Evolutionary conservation across 2,113 vertebrate genomes (phyloP), one percentile per base, ranked within the genome.

Genomic region (Malurus alboscapulatus): DNA sequence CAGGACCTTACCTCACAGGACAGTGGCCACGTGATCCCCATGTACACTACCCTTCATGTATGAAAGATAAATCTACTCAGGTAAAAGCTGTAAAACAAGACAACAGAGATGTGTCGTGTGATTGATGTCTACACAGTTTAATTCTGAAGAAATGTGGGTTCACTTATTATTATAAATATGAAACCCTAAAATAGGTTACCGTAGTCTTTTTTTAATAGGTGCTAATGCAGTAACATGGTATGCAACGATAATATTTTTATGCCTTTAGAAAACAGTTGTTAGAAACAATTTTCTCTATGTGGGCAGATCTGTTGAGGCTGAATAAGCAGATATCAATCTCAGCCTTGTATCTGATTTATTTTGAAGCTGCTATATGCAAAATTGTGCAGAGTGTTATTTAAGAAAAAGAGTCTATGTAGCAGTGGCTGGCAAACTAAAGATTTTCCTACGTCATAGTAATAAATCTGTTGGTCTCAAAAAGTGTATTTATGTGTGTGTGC

Each of bases 21-120:
- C 99, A 99, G 97, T 99, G 99, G 99, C 99, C 99, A 38, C 98
- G 99, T 83, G 99, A 99, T 96, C 97, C 98, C 53, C 98, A 99
- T 65, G 98, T 98, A 95, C 98, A 98, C 87, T 98, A 99, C 96
- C 98, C 98, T 81, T 99, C 98, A 93, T 99, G 98, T 92, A 99
- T 99, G 99, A 99, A 98, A 97, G 99, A 99, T 97, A 99, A 99
- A 98, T 98, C 99, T 93, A 99, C 99, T 79, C 99, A 99, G 99
- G 99, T 99, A 98, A 96, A 89, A 73, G 63, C 66, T 76, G 54
- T 69, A 59, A 90, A 91, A 59, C 81, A 71, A 90, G 68, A 87
- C 72, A 77, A 90, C 67, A 75, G 61, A 95, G 51, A 81, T 94
- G 69, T 93, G 88, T 81, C 2, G 0, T 87, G 0, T 90, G 22